Evolutionary conservation across 37 sponge, comb jelly and placozoan genomes (phyloP), one percentile per base, ranked within the genome.

Genomic region (Cliona cf. orientalis): DNA sequence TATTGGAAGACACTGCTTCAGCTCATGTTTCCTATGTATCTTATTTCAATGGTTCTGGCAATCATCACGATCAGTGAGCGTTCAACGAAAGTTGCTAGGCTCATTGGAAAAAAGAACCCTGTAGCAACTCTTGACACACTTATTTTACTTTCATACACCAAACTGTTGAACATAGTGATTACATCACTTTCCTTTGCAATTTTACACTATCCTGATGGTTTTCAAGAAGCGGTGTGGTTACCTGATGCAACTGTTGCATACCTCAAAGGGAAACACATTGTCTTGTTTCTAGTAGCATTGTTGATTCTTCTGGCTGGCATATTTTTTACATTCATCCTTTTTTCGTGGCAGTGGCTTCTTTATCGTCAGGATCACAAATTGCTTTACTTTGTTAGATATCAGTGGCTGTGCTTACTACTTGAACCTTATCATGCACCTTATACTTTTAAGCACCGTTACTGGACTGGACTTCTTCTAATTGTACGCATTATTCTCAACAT

Each of bases 371-470:
- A 61, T 22, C 12, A 61, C 12, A 61, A 22, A 61, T 61, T 21
- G 12, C 28, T 61, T 12, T 26, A 28, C 25, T 61, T 21, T 21
- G 25, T n/a, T 61, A 12, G 63, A 11, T 26, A 11, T 22, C 22
- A 6, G 6, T 7, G n/a, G 26, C 28, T 26, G 5, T 25, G 6
- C 6, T 21, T 28, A 11, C n/a, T 61, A 6, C 5, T 61, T 6
- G 63, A 61, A 26, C 26, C 63, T 26, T 61, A 61, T 61, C 63
- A 61, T 61, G 63, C 63, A 12, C 63, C 63, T 26, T 61, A 26
- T 22, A n/a, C 28, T 28, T 25, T 6, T 11, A 61, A 22, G n/a
- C 63, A 61, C n/a, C 22, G 63, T 6, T 61, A 61, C 28, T 61
- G 63, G 63, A 61, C 28, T 12, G 63, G 63, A 11, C 22, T 61